phyloP scores from a whole-genome alignment of 2,113 vertebrate species.

The Ceyx cyanopectus region DNA sequence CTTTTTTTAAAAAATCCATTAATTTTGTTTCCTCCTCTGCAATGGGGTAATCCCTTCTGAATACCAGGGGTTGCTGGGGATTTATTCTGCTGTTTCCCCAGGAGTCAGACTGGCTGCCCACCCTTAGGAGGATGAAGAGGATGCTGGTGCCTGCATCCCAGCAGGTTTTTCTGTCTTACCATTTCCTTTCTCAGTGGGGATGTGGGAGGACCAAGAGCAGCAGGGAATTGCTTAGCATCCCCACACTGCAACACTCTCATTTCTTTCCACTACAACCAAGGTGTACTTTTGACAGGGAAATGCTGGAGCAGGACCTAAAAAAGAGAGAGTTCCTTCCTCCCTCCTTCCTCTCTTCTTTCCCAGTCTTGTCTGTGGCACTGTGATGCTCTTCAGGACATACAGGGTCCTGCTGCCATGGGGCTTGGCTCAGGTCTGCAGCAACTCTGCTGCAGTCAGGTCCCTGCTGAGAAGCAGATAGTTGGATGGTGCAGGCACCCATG shows the following conservation, averaged over 20 bases:
- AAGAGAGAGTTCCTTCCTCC: background rate
- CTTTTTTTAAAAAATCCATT: background rate
- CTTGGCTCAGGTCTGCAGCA: background rate
- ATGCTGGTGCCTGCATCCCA: background rate
- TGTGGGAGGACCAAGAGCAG: background rate
- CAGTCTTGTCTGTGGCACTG: background rate
- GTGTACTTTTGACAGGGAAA: accelerated
- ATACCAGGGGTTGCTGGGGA: background rate
- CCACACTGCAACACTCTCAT: background rate
- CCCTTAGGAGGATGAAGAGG: background rate
- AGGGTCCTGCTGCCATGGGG: background rate
- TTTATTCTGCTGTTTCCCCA: background rate
- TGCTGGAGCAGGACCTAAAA: background rate
- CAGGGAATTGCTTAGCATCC: background rate
- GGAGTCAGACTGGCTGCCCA: background rate
- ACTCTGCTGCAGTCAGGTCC: background rate
- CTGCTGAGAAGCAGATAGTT: background rate
- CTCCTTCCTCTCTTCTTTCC: background rate
- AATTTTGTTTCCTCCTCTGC: background rate
- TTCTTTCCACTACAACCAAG: background rate
- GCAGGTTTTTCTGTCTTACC: background rate
- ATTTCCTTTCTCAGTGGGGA: accelerated
- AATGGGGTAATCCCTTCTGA: background rate
- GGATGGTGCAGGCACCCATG: accelerated
- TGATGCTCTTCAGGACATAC: background rate